These are phyloP conservation scores for Oreotrochilus melanogaster DNA, from an alignment of 2,113 vertebrate genomes.

Conservation along the genomic window DNA sequence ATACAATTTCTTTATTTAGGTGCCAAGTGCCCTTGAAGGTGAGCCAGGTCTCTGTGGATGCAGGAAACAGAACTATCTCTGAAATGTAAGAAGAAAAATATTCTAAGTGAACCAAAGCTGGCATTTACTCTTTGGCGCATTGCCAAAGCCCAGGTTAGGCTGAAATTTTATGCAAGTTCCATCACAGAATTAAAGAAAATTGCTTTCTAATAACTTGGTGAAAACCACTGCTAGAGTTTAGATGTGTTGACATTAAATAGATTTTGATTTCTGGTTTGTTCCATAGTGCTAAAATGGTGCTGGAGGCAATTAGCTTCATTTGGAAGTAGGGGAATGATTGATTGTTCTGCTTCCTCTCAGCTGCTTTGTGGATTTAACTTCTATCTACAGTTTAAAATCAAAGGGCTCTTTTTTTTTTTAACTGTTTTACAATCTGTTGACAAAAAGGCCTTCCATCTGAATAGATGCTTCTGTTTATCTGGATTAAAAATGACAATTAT, in stretches of 20 bases:
- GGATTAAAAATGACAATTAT: conserved; percentile 11
- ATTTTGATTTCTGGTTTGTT: conserved; percentile 41
- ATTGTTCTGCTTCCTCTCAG: conserved; percentile 40
- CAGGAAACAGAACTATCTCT: background rate
- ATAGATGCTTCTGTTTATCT: background rate
- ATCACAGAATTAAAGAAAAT: background rate
- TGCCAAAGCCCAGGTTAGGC: background rate
- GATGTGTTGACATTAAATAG: conserved; percentile 5
- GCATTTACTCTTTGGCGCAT: background rate
- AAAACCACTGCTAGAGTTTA: background rate
- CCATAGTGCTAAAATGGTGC: conserved; percentile 19
- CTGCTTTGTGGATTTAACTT: conserved; percentile 51
- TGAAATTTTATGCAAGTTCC: background rate
- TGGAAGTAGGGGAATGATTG: conserved; percentile 17
- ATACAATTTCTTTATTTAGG: background rate
- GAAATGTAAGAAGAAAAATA: background rate
- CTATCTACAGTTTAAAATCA: conserved; percentile 44
- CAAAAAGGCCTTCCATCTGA: background rate
- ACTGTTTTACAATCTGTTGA: conserved; percentile 27
- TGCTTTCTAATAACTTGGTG: conserved; percentile 15
- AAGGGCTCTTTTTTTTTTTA: background rate
- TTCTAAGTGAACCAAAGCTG: background rate
- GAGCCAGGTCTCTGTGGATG: background rate
- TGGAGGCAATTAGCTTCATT: conserved; percentile 49
- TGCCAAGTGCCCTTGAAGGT: background rate